Base-by-base conservation (phyloP, 2,113 vertebrate species). In the Silurus asotus region DNA sequence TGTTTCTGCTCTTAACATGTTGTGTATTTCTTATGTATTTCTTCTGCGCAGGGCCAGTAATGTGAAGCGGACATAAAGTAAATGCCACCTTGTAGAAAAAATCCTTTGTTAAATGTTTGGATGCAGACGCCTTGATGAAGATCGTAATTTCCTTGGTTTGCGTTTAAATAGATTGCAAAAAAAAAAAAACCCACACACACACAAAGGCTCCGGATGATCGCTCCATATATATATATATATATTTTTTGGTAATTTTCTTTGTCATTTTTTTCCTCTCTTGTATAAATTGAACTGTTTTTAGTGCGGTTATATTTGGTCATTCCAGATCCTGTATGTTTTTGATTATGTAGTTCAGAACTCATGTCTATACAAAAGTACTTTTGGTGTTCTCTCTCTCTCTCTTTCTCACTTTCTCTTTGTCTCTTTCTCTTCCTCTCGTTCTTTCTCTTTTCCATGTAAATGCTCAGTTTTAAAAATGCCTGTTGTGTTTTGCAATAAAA, bases 1-100 rank as follows among this genome's bases (percentile, higher is more conserved):
- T 96, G 96, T 96, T 97, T 96, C 96, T 78, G 94, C 92, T 95
- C 93, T 99, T 99, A 99, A 99, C 97, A 95, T 97, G 97, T 96
- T 97, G 96, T 96, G 96, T 99, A 98, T 99, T 94, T 99, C 96
- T 97, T 99, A 99, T 99, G 98, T 99, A 99, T 99, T 96, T 99
- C 96, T 97, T 98, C 96, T 99, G 97, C 97, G 97, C 98, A 99
- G 98, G 98, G 97, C 98, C 98, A 99, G 98, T 99, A 99, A 99
- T 99, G 97, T 97, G 98, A 99, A 98, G 98, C 97, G 98, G 98
- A 99, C 98, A 99, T 97, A 99, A 97, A 98, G 97, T 99, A 98
- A 97, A 98, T 99, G 96, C 98, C 97, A 97, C 97, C 97, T 98
- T 99, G 97, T 99, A 96, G 97, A 98, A 98, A 96, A 98, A 97